phyloP scores from a whole-genome alignment of 2,113 vertebrate species.

The Bufo gargarizans region DNA sequence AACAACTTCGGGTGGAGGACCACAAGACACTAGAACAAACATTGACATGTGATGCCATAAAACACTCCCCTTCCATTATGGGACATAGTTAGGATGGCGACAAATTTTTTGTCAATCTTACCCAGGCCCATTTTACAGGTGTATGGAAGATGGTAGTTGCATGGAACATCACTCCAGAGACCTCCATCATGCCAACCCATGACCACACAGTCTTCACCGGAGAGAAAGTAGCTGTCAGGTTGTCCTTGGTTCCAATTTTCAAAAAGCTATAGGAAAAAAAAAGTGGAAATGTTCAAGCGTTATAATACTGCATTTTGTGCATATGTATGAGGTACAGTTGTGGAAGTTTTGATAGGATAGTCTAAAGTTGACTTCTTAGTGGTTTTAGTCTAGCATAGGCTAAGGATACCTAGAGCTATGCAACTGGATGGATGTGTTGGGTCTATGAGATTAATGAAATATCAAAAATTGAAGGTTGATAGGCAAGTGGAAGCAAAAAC shows the following conservation, averaged over 20 bases:
- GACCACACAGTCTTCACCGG: conserved; percentile 92
- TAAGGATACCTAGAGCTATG: not conserved
- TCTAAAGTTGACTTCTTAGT: not conserved
- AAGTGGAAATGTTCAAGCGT: not conserved
- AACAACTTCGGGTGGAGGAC: conserved; percentile 76
- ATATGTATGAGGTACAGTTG: too few species aligned
- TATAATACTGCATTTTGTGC: not conserved
- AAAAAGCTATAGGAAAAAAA: conserved; percentile 77
- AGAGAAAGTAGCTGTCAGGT: conserved; percentile 96
- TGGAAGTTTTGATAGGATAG: not conserved
- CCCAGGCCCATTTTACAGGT: conserved; percentile 94
- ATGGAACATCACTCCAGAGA: conserved; percentile 93
- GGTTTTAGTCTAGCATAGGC: not conserved
- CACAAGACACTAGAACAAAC: conserved; percentile 73
- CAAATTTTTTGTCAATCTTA: conserved; percentile 69
- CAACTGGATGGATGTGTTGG: not conserved
- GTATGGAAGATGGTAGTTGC: conserved; percentile 96
- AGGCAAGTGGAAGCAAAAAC: not conserved
- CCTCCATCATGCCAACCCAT: conserved; percentile 92
- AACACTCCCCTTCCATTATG: not conserved
- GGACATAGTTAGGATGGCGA: not conserved
- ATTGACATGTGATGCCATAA: not conserved
- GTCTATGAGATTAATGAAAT: not conserved
- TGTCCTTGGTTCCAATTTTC: conserved; percentile 92
- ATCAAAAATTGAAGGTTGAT: not conserved